Base-by-base conservation (phyloP, 2,888 invertebrate species). In the Diogma glabrata region DNA sequence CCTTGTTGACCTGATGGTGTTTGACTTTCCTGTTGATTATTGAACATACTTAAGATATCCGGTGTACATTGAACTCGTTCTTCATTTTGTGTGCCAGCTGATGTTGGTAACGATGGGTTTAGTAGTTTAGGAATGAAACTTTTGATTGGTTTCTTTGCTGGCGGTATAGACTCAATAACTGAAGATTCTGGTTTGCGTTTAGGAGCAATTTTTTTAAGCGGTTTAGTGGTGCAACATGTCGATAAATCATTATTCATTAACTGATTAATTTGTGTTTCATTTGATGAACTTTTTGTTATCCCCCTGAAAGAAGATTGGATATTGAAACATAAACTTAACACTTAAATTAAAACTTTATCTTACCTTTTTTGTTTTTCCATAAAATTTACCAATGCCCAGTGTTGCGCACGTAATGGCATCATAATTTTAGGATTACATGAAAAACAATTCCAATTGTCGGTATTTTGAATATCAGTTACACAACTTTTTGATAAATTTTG, bases 401-500 rank as follows among this genome's bases (percentile, higher is more conserved):
- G 84, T 26, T 77, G 69, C n/a, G 83, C 81, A 28, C 85, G 74
- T 16, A 80, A 64, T 23, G 77, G 75, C 71, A 76, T 81, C 23
- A 87, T 64, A 60, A 81, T 80, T 53, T 72, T 74, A 1, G 82
- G 75, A 58, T 79, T 77, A 62, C 87, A 87, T 46, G 79, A 79
- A 59, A 87, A 87, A 66, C 87, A 87, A 61, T 79, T 78, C 87
- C 87, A 87, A 60, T 83, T 83, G 64, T 87, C 87, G 57, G 81
- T 81, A 52, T 78, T 79, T 62, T 84, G 82, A 57, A 87, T 85
- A 63, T 81, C 80, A 50, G 75, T 78, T 22, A 85, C 77, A 61
- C 80, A 80, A 17, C 74, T 67, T 3, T 69, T 60, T 8, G 85
- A 82, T 52, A 86, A 74, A 64, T 87, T 87, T 52, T 81, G 76